phyloP scores from a whole-genome alignment of 1,140 invertebrate genomes.

The Rhynchophorus ferrugineus region DNA sequence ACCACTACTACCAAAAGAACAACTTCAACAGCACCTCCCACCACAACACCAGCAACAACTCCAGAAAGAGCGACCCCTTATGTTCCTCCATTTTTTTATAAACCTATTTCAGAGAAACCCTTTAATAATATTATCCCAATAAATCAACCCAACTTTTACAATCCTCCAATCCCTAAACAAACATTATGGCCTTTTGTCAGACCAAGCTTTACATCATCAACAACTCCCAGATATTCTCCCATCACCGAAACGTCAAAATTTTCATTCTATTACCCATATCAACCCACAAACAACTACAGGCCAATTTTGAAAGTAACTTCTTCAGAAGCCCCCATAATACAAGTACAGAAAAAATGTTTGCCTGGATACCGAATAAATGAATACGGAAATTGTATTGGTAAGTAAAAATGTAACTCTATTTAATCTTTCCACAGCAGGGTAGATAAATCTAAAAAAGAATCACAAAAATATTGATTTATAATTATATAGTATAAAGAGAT shows the following conservation, averaged over 20 bases:
- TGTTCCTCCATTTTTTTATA: neutral
- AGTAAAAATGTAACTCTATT: constrained; percentile 3
- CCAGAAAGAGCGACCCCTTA: neutral
- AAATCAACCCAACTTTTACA: too few species aligned
- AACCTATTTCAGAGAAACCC: too few species aligned
- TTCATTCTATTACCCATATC: too few species aligned
- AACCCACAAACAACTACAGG: too few species aligned
- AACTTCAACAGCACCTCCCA: neutral
- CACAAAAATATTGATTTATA: too few species aligned
- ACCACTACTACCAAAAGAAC: constrained; percentile 15
- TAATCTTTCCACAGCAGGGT: too few species aligned
- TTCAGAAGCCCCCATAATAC: constrained; percentile 24
- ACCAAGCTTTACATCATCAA: neutral
- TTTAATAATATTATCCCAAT: too few species aligned
- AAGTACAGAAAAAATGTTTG: constrained; percentile 39
- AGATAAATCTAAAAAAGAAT: too few species aligned
- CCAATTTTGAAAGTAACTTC: neutral
- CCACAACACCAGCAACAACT: neutral
- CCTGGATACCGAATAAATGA: constrained; percentile 48
- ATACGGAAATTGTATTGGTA: constrained; percentile 46
- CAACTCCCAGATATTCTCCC: neutral
- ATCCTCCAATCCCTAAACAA: neutral
- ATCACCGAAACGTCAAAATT: too few species aligned
- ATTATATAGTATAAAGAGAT: too few species aligned
- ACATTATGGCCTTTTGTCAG: neutral